Base-by-base conservation (phyloP, 2,888 invertebrate genomes). In the Caenorhabditis plicata region DNA sequence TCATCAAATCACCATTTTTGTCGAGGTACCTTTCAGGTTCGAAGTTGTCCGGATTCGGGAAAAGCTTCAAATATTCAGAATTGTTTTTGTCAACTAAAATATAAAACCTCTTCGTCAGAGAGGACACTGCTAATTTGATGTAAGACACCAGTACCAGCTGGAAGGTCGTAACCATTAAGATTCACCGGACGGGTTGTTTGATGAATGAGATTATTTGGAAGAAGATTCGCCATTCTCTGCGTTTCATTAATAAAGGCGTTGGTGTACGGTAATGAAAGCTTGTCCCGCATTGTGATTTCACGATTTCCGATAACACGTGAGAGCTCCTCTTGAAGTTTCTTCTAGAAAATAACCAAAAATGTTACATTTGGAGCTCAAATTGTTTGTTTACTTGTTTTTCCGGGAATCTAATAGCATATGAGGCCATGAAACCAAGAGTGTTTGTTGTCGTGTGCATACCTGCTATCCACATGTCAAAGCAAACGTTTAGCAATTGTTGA, bases 381-480 rank as follows among this genome's bases (percentile, higher is more conserved):
- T 5, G 23, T 39, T 23, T 39, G 4, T 39, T 23, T n/a, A 8
- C 22, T 52, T 57, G n/a, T n/a, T n/a, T 13, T 19, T 38, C 38
- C 13, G 7, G 4, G 13, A 11, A 22, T 25, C 20, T 32, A 15
- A 66, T 33, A 13, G 62, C 46, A 25, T 43, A 70, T 0, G 63
- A 53, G 4, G 62, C 20, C 4, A 56, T 35, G 49, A 62, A 70
- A 2, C 57, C 46, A 31, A 70, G 47, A 1, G 71, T 70, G 25
- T 62, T 68, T 11, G 68, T 57, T 17, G 71, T 71, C 3, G 71
- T 68, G 38, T 71, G 70, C 64, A 67, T 61, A 7, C 71, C 71
- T 40, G 68, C 70, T 20, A 67, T 33, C 70, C 70, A 70, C 33
- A 70, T 52, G 48, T 70, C 70, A 26, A 70, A 65, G 26, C 58